phyloP scores from a whole-genome alignment of 2,113 vertebrate species.

The Choloepus hoffmanni region DNA sequence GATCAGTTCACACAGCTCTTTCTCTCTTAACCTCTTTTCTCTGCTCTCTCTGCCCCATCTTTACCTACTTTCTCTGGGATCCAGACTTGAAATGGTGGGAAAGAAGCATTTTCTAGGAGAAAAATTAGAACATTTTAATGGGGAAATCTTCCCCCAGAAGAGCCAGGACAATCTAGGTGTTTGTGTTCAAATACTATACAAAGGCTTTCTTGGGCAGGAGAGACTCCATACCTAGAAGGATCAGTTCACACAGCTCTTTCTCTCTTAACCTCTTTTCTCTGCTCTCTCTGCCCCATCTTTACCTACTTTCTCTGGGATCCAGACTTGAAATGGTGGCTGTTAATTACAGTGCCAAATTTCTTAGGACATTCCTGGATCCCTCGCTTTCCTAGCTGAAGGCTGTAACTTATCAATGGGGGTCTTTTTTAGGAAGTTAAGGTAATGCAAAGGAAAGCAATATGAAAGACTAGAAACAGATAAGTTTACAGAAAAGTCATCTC shows the following conservation, averaged over 20 bases:
- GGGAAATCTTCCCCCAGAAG: neutral
- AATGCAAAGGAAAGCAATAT: slow-evolving; percentile 3
- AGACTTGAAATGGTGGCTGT: slow-evolving; percentile 29
- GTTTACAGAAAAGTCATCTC: neutral
- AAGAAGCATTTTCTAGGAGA: neutral
- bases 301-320: neutral
- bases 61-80: neutral
- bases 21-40: neutral
- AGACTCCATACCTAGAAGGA: neutral
- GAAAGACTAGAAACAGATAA: slow-evolving; percentile 2
- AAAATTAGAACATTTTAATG: slow-evolving; percentile 45
- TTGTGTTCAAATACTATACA: neutral
- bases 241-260: neutral
- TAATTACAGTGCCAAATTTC: neutral
- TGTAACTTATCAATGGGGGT: neutral
- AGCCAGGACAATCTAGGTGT: neutral
- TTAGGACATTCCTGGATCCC: neutral
- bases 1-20: neutral
- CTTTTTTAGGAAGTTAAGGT: slow-evolving; percentile 27
- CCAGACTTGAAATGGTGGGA: neutral
- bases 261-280: neutral
- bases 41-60: neutral
- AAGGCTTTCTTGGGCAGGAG: neutral
- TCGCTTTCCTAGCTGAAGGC: neutral
- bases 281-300: neutral